Percentiles rank a stretch among this genome's conserved stretches.
These are phyloP conservation scores for Buathra laborator DNA, from an alignment of 2,888 invertebrate species.

Conservation along the genomic window DNA sequence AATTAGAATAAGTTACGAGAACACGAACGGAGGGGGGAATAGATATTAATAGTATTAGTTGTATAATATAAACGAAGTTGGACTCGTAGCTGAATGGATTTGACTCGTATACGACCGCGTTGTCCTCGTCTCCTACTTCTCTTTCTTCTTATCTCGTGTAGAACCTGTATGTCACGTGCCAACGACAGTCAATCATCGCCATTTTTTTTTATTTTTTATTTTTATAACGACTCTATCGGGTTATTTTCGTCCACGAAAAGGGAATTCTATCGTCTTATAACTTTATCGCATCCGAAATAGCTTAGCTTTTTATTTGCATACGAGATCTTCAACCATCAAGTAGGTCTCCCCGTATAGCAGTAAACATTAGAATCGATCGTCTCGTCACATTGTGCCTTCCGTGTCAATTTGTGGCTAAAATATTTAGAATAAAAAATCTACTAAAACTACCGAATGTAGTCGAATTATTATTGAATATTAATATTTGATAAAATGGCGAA, in stretches of 20 bases:
- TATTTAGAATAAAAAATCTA: neutral
- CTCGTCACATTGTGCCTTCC: neutral
- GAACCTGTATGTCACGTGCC: conserved; percentile 37
- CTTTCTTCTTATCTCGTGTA: conserved; percentile 13
- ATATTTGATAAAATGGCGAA: neutral
- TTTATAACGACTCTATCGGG: conserved; percentile 46
- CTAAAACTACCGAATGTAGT: neutral
- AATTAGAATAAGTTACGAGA: conserved; percentile 49
- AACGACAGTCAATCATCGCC: conserved; percentile 26
- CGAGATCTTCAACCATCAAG: conserved; percentile 5
- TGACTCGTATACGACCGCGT: conserved; percentile 30
- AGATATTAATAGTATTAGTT: neutral
- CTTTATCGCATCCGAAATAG: conserved; percentile 29
- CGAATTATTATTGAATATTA: neutral
- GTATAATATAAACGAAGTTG: conserved; percentile 17
- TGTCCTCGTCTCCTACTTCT: conserved; percentile 3
- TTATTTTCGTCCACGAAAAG: conserved; percentile 34
- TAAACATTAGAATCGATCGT: conserved; percentile 30
- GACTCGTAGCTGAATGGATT: conserved; percentile 4
- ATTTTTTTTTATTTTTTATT: neutral
- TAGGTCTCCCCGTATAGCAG: conserved; percentile 24
- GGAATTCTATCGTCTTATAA: conserved; percentile 23
- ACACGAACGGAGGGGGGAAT: conserved; percentile 17
- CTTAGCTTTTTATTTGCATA: conserved; percentile 44
- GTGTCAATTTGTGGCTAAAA: neutral